Conservation (phyloP, 2,797 vertebrate genomes). For the Hephaestus fuliginosus region DNA sequence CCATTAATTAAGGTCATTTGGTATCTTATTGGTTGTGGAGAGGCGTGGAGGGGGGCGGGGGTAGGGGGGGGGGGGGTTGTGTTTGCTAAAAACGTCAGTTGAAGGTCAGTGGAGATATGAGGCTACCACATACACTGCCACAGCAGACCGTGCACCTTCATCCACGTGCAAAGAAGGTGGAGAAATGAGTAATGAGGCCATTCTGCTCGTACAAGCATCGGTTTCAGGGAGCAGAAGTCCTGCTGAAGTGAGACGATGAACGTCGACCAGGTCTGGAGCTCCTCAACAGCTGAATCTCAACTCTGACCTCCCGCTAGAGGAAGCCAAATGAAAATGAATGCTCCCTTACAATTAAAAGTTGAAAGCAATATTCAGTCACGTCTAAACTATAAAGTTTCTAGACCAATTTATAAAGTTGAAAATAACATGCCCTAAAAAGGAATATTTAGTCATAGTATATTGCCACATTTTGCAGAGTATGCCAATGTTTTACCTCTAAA, state of each 20-base stretch:
- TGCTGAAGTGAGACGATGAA: conserved; percentile 9
- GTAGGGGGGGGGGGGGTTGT: not conserved
- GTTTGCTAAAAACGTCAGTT: conserved; percentile 55
- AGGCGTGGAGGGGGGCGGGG: not conserved
- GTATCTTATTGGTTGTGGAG: conserved; percentile 48
- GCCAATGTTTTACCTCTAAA: not conserved
- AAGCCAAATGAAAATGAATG: conserved; percentile 8
- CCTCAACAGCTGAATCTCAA: conserved; percentile 10
- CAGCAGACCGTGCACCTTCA: conserved; percentile 41
- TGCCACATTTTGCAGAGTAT: not conserved
- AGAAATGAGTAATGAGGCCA: conserved; percentile 37
- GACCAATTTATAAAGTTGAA: not conserved
- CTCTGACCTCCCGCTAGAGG: conserved; percentile 17
- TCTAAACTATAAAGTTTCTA: not conserved
- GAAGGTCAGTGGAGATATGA: conserved; percentile 63
- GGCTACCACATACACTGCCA: conserved; percentile 17
- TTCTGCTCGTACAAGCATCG: conserved; percentile 26
- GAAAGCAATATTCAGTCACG: not conserved
- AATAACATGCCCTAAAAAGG: not conserved
- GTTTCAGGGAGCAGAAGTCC: conserved; percentile 23
- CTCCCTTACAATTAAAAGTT: not conserved
- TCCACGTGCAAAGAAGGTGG: conserved; percentile 31
- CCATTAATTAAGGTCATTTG: conserved; percentile 74
- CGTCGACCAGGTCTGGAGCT: conserved; percentile 3
- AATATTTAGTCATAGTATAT: not conserved